A percentile compares a stretch with the other conserved stretches of the same genome.
Evolutionary conservation across 2,113 vertebrate genomes (phyloP).

Genomic region (Charadrius vociferus): DNA sequence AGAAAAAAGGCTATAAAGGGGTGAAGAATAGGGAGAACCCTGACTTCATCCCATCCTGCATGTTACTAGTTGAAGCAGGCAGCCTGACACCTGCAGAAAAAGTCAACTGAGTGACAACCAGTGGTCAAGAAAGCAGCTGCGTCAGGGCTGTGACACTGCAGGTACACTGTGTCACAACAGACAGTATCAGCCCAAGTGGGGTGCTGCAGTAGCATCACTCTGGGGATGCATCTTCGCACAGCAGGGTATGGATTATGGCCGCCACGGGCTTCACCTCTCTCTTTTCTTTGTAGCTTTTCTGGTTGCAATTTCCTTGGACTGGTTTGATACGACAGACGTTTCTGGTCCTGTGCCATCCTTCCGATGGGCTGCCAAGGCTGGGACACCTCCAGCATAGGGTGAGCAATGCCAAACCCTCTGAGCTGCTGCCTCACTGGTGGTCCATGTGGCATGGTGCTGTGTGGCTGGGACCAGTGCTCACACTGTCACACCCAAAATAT

Average conservation of each 20-base stretch:
- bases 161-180: too few species aligned
- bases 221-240: neutral
- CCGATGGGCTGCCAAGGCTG: neutral
- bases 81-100: neutral
- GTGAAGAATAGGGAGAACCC: neutral
- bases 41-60: neutral
- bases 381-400: neutral
- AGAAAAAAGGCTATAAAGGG: neutral
- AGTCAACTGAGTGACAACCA: neutral
- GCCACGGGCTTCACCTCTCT: neutral
- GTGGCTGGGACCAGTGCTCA: fast-evolving
- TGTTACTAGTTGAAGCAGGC: neutral
- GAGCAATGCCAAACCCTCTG: neutral
- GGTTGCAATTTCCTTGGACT: neutral
- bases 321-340: neutral
- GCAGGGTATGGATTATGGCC: neutral
- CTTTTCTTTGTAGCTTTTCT: neutral
- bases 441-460: neutral
- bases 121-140: neutral
- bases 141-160: fast-evolving
- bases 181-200: neutral
- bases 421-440: neutral
- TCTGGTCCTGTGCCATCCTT: neutral
- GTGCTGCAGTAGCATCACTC: too few species aligned
- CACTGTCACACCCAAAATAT: neutral